Conservation (phyloP, 92 coral and sea anemone species). For the Zoanthus solanderi region DNA sequence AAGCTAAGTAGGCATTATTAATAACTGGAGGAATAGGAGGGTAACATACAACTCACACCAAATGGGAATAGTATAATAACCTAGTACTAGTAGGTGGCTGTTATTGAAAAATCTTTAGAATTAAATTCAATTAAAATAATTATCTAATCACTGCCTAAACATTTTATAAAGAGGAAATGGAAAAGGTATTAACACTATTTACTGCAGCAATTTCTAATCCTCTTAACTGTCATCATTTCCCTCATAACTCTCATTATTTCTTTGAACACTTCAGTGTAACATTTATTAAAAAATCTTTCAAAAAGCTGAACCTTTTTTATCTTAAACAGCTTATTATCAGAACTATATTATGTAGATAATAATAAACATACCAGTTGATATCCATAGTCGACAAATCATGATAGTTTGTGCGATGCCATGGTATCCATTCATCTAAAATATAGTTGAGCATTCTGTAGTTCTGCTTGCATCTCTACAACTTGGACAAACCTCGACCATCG, state of each 20-base stretch:
- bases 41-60: too few species aligned
- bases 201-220: not conserved
- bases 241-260: not conserved
- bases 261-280: not conserved
- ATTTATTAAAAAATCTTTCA: too few species aligned
- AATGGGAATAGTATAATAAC: not conserved
- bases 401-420: conserved; percentile 56
- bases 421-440: conserved; percentile 66
- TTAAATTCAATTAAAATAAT: not conserved
- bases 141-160: not conserved
- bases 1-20: too few species aligned
- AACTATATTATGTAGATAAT: not conserved
- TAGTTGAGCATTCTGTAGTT: conserved; percentile 65
- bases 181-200: not conserved
- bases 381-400: conserved; percentile 49
- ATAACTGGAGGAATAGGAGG: too few species aligned
- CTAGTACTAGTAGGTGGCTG: not conserved
- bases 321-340: not conserved
- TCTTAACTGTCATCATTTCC: not conserved
- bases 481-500: conserved; percentile 53
- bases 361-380: conserved; percentile 43
- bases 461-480: conserved; percentile 46
- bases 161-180: not conserved
- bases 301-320: not conserved
- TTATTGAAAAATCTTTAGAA: not conserved